Evolutionary conservation across 2,113 vertebrate species (phyloP).

Genomic region (Chloebia gouldiae): DNA sequence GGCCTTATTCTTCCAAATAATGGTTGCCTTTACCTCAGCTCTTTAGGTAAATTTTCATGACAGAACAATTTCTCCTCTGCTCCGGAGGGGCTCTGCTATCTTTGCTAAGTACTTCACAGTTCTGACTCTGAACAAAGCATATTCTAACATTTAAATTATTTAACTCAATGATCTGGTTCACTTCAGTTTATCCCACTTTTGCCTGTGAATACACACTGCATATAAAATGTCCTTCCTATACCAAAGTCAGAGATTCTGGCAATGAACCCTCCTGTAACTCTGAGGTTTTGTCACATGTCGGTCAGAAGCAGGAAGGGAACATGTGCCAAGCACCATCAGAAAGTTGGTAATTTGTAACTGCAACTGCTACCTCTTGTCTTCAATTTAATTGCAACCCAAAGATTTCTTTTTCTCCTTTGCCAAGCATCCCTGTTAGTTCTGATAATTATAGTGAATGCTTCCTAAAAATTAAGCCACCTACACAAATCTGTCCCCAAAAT

Average conservation of each 20-base stretch:
- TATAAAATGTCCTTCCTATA: background rate
- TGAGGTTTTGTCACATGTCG: background rate
- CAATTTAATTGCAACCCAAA: background rate
- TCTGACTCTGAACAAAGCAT: background rate
- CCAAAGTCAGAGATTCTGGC: background rate
- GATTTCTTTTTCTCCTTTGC: background rate
- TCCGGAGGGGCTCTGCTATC: background rate
- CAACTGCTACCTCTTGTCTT: background rate
- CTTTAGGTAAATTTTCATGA: background rate
- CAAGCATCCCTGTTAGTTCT: background rate
- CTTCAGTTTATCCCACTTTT: background rate
- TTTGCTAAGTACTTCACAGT: background rate
- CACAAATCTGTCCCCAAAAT: slow-evolving; percentile 39
- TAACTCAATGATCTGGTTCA: background rate
- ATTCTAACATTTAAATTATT: background rate
- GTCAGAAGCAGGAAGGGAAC: background rate
- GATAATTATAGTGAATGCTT: background rate
- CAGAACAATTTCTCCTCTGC: background rate
- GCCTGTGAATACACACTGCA: background rate
- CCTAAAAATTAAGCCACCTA: slow-evolving; percentile 23
- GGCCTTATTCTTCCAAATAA: background rate
- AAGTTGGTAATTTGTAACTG: background rate
- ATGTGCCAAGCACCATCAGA: background rate
- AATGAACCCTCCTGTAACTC: background rate
- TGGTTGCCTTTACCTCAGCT: background rate